Base-by-base conservation (phyloP, 2,888 invertebrate species). In the Cheilosia vulpina region DNA sequence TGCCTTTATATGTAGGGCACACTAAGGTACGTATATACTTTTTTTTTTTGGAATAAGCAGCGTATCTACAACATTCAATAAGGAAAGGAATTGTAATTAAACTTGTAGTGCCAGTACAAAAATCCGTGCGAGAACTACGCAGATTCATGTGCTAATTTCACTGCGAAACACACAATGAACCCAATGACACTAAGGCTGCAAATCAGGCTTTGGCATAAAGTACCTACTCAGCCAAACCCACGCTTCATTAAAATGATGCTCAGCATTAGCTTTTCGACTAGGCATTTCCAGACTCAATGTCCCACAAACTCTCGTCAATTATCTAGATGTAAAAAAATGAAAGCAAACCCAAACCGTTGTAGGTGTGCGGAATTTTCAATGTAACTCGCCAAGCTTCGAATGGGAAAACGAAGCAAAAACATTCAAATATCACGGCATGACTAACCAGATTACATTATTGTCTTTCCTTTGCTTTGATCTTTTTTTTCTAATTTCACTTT, bases 401-500 rank as follows among this genome's bases (percentile, higher is more conserved):
- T 41, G 15, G 27, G 4, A 43, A 52, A 27, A 19, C 7, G 9
- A 27, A 55, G 19, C 6, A 9, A 7, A 38, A 71, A 6, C 4
- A 24, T 52, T 9, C 21, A 58, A 41, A 58, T 58, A 47, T 58
- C 11, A 24, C 11, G 19, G 41, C 72, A 60, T 76, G 58, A 66
- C 76, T 68, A 76, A 60, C 43, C 27, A 50, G 50, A 71, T 60
- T 41, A 50, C 2, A 60, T 47, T 60, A 38, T 38, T 38, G 13
- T 38, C 38, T 38, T 13, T 13, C 38, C 38, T 38, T 38, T 38
- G 13, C 38, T 13, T 38, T 4, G 38, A 38, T 38, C 31, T 9
- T 50, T 53, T 38, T 17, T 62, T 72, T 72, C 52, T 31, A 72
- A 62, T 72, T 72, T 72, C 72, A 72, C 65, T 76, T 60, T 76